Conservation (phyloP, 2,113 vertebrate species). For the Opisthocomus hoazin region DNA sequence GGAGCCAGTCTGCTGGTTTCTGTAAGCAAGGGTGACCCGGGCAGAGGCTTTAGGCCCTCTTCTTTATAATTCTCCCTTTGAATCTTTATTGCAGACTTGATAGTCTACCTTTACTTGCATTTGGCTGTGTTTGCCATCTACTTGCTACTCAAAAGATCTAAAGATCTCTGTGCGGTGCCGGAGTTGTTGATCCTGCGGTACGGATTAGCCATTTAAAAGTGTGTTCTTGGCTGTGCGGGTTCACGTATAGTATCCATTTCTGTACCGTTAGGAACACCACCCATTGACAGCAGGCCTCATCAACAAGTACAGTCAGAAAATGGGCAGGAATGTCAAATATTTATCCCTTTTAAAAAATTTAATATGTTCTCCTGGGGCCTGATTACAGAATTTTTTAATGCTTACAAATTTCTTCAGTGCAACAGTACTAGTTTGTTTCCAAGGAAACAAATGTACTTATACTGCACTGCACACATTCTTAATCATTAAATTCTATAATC, state of each 20-base stretch:
- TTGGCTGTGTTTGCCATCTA: background rate
- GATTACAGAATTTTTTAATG: conserved; percentile 78
- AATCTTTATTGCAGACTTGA: background rate
- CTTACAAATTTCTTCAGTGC: conserved; percentile 73
- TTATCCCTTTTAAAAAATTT: conserved; percentile 73
- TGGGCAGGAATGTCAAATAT: conserved; percentile 69
- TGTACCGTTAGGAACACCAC: background rate
- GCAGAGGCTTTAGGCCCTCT: background rate
- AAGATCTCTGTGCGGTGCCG: background rate
- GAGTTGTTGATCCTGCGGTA: background rate
- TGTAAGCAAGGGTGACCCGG: background rate
- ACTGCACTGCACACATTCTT: conserved; percentile 62
- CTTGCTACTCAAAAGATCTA: background rate
- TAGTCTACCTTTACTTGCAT: background rate
- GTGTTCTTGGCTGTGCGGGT: background rate
- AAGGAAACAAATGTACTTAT: conserved; percentile 74
- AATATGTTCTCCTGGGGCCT: conserved; percentile 70
- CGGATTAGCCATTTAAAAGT: background rate
- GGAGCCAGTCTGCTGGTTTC: background rate
- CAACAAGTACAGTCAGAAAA: conserved; percentile 63
- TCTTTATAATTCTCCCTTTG: background rate
- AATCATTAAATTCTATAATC: conserved; percentile 71
- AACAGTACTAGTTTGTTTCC: conserved; percentile 73
- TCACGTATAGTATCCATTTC: background rate
- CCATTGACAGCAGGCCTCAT: conserved; percentile 52